A percentile compares a stretch with the other conserved stretches of the same genome.
Evolutionary conservation across 2,113 vertebrate species (phyloP).

Genomic region (Prunella himalayana): DNA sequence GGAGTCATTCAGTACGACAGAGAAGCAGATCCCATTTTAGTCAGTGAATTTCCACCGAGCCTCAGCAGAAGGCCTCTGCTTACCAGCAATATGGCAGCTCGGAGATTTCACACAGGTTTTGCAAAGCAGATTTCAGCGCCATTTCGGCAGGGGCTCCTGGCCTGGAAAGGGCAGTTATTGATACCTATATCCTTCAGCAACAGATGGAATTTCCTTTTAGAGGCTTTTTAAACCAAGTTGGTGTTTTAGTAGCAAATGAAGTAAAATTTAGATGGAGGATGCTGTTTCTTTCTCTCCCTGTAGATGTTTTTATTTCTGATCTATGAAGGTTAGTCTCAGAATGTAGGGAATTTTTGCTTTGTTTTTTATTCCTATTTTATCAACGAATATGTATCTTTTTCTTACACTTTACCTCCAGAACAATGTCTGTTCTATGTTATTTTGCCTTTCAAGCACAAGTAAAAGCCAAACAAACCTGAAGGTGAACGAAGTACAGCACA

Average conservation of each 20-base stretch:
- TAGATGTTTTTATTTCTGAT: not conserved
- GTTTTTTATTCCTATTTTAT: not conserved
- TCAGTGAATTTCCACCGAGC: constrained; percentile 36
- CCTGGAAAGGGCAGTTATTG: not conserved
- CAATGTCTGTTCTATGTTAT: not conserved
- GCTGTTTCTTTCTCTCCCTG: not conserved
- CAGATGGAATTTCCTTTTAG: not conserved
- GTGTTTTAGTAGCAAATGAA: not conserved
- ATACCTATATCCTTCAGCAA: not conserved
- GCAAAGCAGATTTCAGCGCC: not conserved
- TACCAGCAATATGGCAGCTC: not conserved
- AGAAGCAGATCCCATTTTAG: not conserved
- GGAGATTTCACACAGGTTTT: not conserved
- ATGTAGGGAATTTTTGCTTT: not conserved
- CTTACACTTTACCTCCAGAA: not conserved
- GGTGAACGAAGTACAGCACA: not conserved
- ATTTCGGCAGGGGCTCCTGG: not conserved
- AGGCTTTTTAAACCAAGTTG: not conserved
- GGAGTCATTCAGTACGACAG: not conserved
- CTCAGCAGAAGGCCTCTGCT: not conserved
- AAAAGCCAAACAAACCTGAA: not conserved
- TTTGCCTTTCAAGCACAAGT: not conserved
- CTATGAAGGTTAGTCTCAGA: not conserved
- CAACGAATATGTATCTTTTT: not conserved
- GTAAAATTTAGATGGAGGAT: not conserved